A percentile compares a stretch with the other conserved stretches of the same genome.
These are phyloP conservation scores for Spialia ferax DNA, from an alignment of 2,888 invertebrate genomes.

Conservation along the genomic window DNA sequence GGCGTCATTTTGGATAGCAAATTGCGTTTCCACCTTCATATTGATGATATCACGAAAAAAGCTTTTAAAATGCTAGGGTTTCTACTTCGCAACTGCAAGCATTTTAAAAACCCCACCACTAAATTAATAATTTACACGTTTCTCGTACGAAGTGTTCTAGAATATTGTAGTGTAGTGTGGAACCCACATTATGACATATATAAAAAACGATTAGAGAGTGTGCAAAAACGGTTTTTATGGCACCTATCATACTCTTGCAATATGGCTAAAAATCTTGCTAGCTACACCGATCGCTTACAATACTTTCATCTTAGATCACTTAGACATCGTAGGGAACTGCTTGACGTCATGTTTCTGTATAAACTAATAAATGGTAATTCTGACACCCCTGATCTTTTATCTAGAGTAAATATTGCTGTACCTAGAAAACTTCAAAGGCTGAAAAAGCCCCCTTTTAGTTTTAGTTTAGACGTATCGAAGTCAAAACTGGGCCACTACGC, in stretches of 20 bases:
- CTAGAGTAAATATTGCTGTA: not conserved
- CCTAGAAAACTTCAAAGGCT: not conserved
- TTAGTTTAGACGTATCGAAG: too few species aligned
- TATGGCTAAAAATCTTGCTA: not conserved
- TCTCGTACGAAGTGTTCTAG: not conserved
- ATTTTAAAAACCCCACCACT: not conserved
- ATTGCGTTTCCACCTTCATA: not conserved
- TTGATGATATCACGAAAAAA: not conserved
- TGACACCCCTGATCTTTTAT: not conserved
- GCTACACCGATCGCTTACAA: not conserved
- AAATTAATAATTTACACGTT: not conserved
- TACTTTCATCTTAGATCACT: not conserved
- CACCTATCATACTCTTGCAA: not conserved
- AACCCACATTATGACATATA: not conserved
- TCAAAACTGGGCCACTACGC: not conserved
- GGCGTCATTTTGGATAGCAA: not conserved
- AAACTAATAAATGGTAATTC: not conserved
- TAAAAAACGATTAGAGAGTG: not conserved
- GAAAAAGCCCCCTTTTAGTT: not conserved
- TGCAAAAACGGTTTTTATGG: not conserved
- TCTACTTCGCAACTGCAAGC: not conserved
- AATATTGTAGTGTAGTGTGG: not conserved
- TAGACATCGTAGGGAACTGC: not conserved
- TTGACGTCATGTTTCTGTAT: conserved; percentile 1
- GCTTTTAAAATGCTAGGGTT: not conserved